A percentile compares a stretch with the other conserved stretches of the same genome.
Conservation (phyloP, 1,140 invertebrate genomes). For the Heliconius eleuchia region DNA sequence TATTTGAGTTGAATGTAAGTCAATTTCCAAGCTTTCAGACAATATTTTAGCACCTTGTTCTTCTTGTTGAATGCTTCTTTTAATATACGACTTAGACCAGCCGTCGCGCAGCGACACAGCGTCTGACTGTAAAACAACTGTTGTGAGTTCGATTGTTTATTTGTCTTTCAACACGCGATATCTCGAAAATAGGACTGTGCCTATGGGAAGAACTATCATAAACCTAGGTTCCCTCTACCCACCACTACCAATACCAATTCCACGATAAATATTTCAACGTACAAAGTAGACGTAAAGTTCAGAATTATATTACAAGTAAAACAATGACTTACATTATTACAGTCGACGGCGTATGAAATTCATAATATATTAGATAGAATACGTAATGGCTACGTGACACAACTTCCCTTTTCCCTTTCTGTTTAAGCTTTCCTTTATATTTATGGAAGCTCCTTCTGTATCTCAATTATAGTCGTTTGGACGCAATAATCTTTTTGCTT, state of each 20-base stretch:
- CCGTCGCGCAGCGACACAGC: too few species aligned
- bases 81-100: too few species aligned
- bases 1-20: too few species aligned
- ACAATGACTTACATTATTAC: conserved; percentile 12
- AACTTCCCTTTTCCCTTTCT: conserved; percentile 5
- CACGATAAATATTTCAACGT: neutral
- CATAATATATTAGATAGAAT: conserved; percentile 15
- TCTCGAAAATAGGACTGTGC: too few species aligned
- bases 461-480: neutral
- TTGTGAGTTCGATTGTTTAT: too few species aligned
- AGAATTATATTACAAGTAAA: conserved; percentile 4
- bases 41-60: too few species aligned
- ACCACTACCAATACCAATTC: neutral
- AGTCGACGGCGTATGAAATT: conserved; percentile 9
- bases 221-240: too few species aligned
- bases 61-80: too few species aligned
- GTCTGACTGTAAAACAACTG: too few species aligned
- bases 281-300: neutral
- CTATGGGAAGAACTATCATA: too few species aligned
- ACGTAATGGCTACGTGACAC: conserved; percentile 3
- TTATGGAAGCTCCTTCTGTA: neutral
- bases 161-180: too few species aligned
- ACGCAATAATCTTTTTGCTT: neutral
- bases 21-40: too few species aligned
- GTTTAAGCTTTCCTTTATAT: conserved; percentile 9